phyloP scores from a whole-genome alignment of 2,797 vertebrate species.

The Pangasius krempfi region DNA sequence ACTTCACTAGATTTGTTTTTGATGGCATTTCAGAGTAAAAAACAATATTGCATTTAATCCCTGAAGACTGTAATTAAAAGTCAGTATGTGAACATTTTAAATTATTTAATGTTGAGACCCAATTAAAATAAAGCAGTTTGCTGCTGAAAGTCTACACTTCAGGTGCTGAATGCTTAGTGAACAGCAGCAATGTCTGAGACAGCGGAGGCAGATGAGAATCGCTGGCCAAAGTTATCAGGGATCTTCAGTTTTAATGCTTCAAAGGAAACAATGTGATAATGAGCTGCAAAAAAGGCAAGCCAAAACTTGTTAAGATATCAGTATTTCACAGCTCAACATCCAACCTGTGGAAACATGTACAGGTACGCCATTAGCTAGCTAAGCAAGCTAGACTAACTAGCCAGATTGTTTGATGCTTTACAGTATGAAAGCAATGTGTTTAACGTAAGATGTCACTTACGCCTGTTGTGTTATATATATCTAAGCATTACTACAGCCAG shows the following conservation, averaged over 20 bases:
- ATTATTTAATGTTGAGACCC: background rate
- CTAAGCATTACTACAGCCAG: background rate
- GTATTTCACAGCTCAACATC: background rate
- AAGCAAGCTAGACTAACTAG: background rate
- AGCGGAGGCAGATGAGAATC: no score
- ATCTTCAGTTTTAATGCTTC: constrained; percentile 1
- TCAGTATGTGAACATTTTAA: background rate
- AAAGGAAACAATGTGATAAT: background rate
- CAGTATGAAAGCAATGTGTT: background rate
- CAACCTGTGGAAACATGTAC: background rate
- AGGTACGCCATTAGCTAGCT: background rate
- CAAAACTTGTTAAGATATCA: background rate
- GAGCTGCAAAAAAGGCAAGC: background rate
- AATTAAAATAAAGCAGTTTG: background rate
- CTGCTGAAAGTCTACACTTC: background rate
- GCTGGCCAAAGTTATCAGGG: background rate
- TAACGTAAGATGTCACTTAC: background rate
- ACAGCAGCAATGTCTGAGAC: background rate
- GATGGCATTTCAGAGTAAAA: background rate
- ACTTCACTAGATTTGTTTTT: background rate
- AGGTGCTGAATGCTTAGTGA: background rate
- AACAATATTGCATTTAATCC: background rate
- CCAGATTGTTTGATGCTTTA: background rate
- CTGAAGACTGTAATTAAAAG: background rate
- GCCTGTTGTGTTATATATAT: background rate